Evolutionary conservation across 1,140 invertebrate genomes (phyloP).

Genomic region (Drosophila micromelanica): DNA sequence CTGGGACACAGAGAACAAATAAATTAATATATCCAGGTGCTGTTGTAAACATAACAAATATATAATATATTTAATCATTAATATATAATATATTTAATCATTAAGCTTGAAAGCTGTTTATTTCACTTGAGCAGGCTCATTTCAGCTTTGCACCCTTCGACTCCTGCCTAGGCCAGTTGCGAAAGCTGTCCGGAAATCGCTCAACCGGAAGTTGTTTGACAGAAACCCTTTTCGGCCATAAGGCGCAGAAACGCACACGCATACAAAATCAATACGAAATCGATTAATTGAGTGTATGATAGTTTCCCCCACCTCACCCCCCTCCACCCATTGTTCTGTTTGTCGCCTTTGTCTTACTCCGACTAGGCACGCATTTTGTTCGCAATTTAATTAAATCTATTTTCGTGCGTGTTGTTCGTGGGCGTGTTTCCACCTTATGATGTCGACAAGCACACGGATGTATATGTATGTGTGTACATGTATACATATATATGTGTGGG

Average conservation of each 20-base stretch:
- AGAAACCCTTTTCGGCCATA: conserved; percentile 46
- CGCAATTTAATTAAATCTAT: conserved; percentile 83
- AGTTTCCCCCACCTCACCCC: conserved; percentile 4
- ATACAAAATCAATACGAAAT: conserved; percentile 63
- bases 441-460: conserved; percentile 3
- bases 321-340: no score
- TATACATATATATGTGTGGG: conserved; percentile 18
- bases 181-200: conserved; percentile 26
- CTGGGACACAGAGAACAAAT: no score
- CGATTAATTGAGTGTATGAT: conserved; percentile 73
- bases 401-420: conserved; percentile 70
- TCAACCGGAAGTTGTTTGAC: conserved; percentile 64
- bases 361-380: conserved; percentile 64
- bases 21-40: no score
- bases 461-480: conserved; percentile 11
- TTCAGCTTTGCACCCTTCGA: neutral
- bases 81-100: no score
- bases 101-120: conserved; percentile 4
- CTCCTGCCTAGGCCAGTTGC: conserved; percentile 21
- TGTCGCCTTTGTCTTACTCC: neutral
- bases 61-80: no score
- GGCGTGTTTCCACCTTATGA: conserved; percentile 67
- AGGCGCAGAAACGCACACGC: conserved; percentile 3
- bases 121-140: conserved; percentile 14
- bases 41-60: no score